Conservation (phyloP, 2,888 invertebrate genomes). For the Drosophila formosana region DNA sequence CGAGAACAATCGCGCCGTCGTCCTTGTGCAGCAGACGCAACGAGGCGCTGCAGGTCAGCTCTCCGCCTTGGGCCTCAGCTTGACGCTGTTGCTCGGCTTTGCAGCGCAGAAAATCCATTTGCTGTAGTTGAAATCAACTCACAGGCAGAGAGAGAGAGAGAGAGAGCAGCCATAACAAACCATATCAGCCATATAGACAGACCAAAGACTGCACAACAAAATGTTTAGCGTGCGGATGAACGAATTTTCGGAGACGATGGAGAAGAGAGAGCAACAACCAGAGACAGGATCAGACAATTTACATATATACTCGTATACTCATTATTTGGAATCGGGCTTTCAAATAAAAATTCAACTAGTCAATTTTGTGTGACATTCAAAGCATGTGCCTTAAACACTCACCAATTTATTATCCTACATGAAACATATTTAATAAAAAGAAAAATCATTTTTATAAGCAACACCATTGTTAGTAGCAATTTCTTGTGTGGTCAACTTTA, state of each 20-base stretch:
- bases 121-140: slow-evolving; percentile 15
- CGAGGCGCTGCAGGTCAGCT: slow-evolving; percentile 36
- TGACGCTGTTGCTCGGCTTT: slow-evolving; percentile 49
- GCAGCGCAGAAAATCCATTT: slow-evolving; percentile 14
- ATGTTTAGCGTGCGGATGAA: slow-evolving; percentile 25
- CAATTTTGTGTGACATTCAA: slow-evolving; percentile 70
- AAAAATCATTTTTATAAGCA: slow-evolving; percentile 5
- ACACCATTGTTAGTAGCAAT: not conserved
- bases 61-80: slow-evolving; percentile 39
- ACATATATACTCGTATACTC: slow-evolving; percentile 53
- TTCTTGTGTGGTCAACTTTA: slow-evolving; percentile 41
- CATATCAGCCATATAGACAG: slow-evolving; percentile 20
- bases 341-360: slow-evolving; percentile 67
- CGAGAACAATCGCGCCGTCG: slow-evolving; percentile 78
- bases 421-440: slow-evolving; percentile 18
- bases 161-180: not conserved
- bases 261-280: slow-evolving; percentile 36
- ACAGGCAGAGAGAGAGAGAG: not conserved
- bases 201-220: slow-evolving; percentile 59
- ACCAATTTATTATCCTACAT: not conserved
- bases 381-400: slow-evolving; percentile 55
- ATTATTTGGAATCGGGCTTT: slow-evolving; percentile 53
- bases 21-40: slow-evolving; percentile 63
- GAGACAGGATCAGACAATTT: slow-evolving; percentile 50
- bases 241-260: slow-evolving; percentile 35